Evolutionary conservation across 1,140 invertebrate genomes (phyloP).

Genomic region (Drosophila ficusphila): DNA sequence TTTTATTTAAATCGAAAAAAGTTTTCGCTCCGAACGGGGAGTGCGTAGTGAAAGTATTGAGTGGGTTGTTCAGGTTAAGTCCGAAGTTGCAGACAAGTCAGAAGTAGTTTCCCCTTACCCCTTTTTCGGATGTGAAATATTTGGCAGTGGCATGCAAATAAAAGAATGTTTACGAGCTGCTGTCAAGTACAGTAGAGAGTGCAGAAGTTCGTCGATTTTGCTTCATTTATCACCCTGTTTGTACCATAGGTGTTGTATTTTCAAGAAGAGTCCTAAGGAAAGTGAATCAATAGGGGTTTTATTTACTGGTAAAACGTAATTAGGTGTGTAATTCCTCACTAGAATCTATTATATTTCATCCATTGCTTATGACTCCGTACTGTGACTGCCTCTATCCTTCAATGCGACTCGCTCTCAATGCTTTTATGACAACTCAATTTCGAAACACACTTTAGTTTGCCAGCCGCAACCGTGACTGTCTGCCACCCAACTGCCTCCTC

Average conservation of each 20-base stretch:
- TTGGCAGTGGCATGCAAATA: slow-evolving; percentile 44
- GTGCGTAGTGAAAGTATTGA: slow-evolving; percentile 36
- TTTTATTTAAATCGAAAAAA: slow-evolving; percentile 79
- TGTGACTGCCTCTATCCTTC: slow-evolving; percentile 17
- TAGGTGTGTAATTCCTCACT: too few relatives aligned
- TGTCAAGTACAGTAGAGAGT: slow-evolving; percentile 19
- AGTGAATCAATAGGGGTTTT: too few relatives aligned
- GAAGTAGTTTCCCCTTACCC: not conserved
- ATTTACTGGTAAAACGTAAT: too few relatives aligned
- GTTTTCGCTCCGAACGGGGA: slow-evolving; percentile 24
- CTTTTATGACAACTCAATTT: slow-evolving; percentile 83
- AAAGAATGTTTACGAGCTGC: slow-evolving; percentile 34
- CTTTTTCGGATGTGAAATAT: slow-evolving; percentile 3
- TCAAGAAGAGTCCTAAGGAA: too few relatives aligned
- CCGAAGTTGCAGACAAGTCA: slow-evolving; percentile 25
- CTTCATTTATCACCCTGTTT: too few relatives aligned
- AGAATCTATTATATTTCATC: too few relatives aligned
- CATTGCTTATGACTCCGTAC: too few relatives aligned
- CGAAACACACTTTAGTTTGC: slow-evolving; percentile 75
- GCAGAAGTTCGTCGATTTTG: not conserved
- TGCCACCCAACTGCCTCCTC: not conserved
- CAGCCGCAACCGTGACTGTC: slow-evolving; percentile 43
- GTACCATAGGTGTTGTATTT: too few relatives aligned
- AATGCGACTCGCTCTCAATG: slow-evolving; percentile 28
- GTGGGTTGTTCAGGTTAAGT: not conserved